phyloP scores from a whole-genome alignment of 1,140 invertebrate species.

The Liolophura sinensis region DNA sequence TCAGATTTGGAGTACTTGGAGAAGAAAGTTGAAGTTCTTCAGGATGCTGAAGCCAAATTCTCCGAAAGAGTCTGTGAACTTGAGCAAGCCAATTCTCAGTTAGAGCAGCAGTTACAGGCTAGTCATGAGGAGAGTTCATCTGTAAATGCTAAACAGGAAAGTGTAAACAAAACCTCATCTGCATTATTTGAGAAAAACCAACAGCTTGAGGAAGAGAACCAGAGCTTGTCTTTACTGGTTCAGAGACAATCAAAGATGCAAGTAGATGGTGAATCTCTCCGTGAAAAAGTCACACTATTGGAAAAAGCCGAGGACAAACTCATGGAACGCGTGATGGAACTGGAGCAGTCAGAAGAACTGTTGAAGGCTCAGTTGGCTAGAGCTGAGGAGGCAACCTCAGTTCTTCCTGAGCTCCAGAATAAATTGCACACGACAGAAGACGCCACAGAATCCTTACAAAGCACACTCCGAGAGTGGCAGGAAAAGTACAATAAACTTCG shows the following conservation, averaged over 20 bases:
- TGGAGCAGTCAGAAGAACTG: slow-evolving; percentile 43
- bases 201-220: slow-evolving; percentile 38
- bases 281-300: slow-evolving; percentile 37
- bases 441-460: slow-evolving; percentile 6
- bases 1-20: background rate
- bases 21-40: background rate
- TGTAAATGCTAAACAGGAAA: no score
- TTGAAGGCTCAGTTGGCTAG: slow-evolving; percentile 27
- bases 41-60: no score
- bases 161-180: no score
- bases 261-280: no score
- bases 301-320: slow-evolving; percentile 46
- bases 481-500: slow-evolving; percentile 3
- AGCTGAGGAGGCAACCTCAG: slow-evolving; percentile 9
- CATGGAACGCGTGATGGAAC: slow-evolving; percentile 50
- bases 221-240: slow-evolving; percentile 3
- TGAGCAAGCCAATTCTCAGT: no score
- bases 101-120: no score
- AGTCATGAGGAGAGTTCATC: no score
- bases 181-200: slow-evolving; percentile 40
- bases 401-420: slow-evolving; percentile 8
- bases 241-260: no score
- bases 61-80: no score
- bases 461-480: background rate
- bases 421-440: slow-evolving; percentile 12